phyloP scores from a whole-genome alignment of 2,888 invertebrate species.

The Drosophila affinis region DNA sequence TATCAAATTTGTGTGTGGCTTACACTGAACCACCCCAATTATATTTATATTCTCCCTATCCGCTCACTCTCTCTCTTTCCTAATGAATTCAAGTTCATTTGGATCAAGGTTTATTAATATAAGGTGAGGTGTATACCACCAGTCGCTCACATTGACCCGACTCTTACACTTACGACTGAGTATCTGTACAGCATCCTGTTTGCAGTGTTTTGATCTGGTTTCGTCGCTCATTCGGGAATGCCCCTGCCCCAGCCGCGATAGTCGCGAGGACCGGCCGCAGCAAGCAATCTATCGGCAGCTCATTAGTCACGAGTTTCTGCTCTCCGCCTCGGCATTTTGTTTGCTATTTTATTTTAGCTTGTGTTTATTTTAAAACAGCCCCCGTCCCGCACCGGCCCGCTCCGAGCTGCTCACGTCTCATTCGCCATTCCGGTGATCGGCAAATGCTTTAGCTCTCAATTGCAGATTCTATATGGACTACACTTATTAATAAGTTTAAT shows the following conservation, averaged over 20 bases:
- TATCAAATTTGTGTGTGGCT: too few species aligned
- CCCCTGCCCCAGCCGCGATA: not conserved
- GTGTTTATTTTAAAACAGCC: conserved; percentile 65
- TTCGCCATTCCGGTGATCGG: not conserved
- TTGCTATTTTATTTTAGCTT: conserved; percentile 45
- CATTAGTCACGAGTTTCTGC: conserved; percentile 67
- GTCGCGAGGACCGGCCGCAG: conserved; percentile 3
- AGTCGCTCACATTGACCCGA: too few species aligned
- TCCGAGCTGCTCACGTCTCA: not conserved
- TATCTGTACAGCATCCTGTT: too few species aligned
- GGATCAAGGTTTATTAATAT: too few species aligned
- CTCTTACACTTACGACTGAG: too few species aligned
- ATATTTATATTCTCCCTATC: too few species aligned
- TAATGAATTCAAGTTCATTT: too few species aligned
- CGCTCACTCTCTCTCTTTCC: too few species aligned
- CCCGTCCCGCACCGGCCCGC: conserved; percentile 8
- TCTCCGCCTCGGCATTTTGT: conserved; percentile 47
- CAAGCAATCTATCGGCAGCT: conserved; percentile 51
- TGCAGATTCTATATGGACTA: conserved; percentile 53
- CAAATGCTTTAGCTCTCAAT: conserved; percentile 30
- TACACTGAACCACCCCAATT: too few species aligned
- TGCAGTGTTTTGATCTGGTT: too few species aligned
- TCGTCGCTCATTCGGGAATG: not conserved
- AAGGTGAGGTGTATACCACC: too few species aligned
- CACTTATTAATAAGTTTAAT: conserved; percentile 77